A percentile compares a stretch with the other conserved stretches of the same genome.
phyloP scores from a whole-genome alignment of 2,888 invertebrate genomes.

The Seira ritae region DNA sequence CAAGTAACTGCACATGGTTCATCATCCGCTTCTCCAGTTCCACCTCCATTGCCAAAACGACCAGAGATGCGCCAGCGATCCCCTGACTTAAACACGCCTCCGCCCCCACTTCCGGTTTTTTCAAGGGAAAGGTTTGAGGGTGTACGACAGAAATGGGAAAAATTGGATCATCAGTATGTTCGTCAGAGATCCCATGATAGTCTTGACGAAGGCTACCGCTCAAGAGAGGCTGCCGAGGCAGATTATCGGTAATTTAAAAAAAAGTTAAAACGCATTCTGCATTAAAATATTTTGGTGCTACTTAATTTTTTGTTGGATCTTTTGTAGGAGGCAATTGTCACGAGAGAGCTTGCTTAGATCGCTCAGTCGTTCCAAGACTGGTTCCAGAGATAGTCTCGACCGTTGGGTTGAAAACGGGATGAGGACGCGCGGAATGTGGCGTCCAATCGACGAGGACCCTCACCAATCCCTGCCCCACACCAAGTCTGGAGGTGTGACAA shows the following conservation, averaged over 20 bases:
- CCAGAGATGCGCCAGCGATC: conserved; percentile 71
- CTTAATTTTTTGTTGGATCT: background rate
- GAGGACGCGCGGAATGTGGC: conserved; percentile 69
- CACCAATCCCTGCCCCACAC: conserved; percentile 24
- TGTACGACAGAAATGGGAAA: conserved; percentile 73
- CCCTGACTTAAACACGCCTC: conserved; percentile 75
- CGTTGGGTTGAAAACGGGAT: conserved; percentile 73
- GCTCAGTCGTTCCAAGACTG: conserved; percentile 72
- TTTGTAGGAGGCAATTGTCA: conserved; percentile 70
- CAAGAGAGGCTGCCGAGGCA: conserved; percentile 73
- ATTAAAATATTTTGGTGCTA: background rate
- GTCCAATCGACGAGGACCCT: conserved; percentile 45
- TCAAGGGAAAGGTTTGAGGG: conserved; percentile 72
- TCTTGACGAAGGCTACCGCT: conserved; percentile 73
- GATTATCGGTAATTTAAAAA: conserved; percentile 64
- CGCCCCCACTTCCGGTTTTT: conserved; percentile 74
- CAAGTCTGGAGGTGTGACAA: conserved; percentile 24
- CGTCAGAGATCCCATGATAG: conserved; percentile 72
- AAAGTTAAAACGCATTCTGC: background rate
- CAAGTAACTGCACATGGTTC: conserved; percentile 31
- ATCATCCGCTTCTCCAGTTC: conserved; percentile 73
- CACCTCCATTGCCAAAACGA: conserved; percentile 75
- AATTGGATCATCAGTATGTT: conserved; percentile 72
- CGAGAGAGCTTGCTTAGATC: conserved; percentile 72
- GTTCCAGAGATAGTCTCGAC: conserved; percentile 72